These are phyloP conservation scores for Sisor rabdophorus DNA, from an alignment of 2,113 vertebrate genomes.

Conservation along the genomic window DNA sequence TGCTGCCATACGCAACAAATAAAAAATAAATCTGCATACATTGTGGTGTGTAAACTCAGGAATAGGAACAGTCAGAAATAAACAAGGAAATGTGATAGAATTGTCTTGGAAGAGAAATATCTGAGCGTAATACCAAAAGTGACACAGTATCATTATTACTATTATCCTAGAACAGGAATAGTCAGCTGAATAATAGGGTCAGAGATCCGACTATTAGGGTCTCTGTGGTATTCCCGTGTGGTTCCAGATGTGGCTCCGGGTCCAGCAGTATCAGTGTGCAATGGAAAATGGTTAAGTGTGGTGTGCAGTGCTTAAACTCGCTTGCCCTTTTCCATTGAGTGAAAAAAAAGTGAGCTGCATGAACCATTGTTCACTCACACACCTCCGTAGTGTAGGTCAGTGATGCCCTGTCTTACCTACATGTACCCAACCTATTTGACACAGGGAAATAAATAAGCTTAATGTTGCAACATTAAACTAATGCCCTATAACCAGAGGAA, in stretches of 20 bases:
- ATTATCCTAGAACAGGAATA: neutral
- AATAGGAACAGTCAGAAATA: neutral
- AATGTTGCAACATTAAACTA: too few relatives aligned
- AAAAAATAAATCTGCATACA: neutral
- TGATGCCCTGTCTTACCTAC: constrained; percentile 19
- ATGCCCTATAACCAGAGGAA: too few relatives aligned
- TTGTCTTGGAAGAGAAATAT: neutral
- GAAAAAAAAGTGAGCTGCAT: constrained; percentile 13
- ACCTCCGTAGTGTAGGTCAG: neutral
- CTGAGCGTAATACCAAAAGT: too few relatives aligned
- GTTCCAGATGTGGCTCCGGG: neutral
- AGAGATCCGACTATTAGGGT: neutral
- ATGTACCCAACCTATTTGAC: neutral
- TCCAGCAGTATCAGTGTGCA: neutral
- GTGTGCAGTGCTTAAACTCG: constrained; percentile 54
- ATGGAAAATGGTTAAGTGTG: constrained; percentile 48
- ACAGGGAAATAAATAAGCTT: neutral
- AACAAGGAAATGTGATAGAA: neutral
- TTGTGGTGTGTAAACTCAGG: neutral
- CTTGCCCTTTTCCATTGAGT: constrained; percentile 14
- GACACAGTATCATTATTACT: too few relatives aligned
- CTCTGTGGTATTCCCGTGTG: neutral
- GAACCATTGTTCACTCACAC: neutral
- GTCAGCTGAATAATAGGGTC: neutral
- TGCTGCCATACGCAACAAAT: neutral